A percentile compares a stretch with the other conserved stretches of the same genome.
Conservation (phyloP, 2,888 invertebrate genomes). For the Ormyrus labotus region DNA sequence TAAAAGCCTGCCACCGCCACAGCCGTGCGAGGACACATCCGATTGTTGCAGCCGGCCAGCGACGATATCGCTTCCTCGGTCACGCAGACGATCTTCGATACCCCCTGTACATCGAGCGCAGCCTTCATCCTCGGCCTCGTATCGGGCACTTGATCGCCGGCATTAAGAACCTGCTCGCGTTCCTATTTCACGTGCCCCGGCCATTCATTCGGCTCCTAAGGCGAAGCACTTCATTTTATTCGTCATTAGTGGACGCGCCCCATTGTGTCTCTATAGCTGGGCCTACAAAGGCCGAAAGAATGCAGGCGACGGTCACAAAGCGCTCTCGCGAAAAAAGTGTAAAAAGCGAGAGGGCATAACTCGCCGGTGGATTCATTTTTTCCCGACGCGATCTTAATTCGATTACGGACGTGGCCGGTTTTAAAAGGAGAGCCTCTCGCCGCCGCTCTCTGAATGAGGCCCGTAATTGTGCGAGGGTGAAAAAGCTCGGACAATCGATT, state of each 20-base stretch:
- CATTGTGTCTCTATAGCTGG: conserved; percentile 16
- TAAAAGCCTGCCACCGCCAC: conserved; percentile 58
- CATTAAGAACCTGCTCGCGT: conserved; percentile 24
- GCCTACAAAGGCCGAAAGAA: conserved; percentile 32
- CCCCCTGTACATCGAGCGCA: not conserved
- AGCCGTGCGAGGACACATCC: conserved; percentile 29
- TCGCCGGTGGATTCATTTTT: conserved; percentile 44
- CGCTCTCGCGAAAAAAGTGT: conserved; percentile 30
- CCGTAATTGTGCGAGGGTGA: conserved; percentile 51
- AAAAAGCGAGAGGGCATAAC: not conserved
- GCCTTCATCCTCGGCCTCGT: not conserved
- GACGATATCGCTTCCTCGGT: conserved; percentile 15
- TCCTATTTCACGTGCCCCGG: conserved; percentile 32
- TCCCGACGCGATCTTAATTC: conserved; percentile 54
- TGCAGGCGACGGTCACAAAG: conserved; percentile 20
- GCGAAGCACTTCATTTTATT: conserved; percentile 36
- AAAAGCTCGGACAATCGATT: conserved; percentile 51
- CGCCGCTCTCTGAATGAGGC: conserved; percentile 29
- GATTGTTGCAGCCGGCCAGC: conserved; percentile 26
- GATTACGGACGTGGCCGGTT: conserved; percentile 41
- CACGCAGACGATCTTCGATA: conserved; percentile 10
- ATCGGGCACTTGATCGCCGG: conserved; percentile 27
- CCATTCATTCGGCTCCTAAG: conserved; percentile 28
- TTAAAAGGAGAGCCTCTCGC: not conserved
- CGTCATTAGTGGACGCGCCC: conserved; percentile 46